These are phyloP conservation scores for Andrena camellia DNA, from an alignment of 2,888 invertebrate genomes.

Conservation along the genomic window DNA sequence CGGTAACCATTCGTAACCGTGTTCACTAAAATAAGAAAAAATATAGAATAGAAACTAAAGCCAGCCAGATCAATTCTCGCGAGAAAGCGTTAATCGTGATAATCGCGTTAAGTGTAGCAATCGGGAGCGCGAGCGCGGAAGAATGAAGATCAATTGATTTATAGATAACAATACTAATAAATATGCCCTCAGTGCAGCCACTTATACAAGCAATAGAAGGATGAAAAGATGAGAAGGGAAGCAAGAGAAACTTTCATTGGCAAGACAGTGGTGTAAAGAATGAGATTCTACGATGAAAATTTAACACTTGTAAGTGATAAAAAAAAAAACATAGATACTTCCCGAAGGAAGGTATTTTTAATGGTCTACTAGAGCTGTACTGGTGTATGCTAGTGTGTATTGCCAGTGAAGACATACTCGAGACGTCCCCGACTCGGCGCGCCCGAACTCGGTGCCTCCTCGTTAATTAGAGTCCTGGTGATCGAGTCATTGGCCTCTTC, in stretches of 20 bases:
- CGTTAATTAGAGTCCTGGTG: conserved; percentile 87
- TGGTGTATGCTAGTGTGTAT: not conserved
- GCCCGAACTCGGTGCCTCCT: conserved; percentile 83
- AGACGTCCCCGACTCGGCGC: conserved; percentile 82
- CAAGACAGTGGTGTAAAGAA: too few species aligned
- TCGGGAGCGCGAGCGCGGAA: not conserved
- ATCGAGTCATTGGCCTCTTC: conserved; percentile 89
- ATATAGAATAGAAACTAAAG: too few species aligned
- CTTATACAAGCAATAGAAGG: too few species aligned
- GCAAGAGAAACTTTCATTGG: too few species aligned
- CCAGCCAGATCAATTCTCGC: too few species aligned
- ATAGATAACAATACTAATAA: too few species aligned
- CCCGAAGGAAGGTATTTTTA: not conserved
- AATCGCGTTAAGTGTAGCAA: not conserved
- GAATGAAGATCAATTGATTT: not conserved
- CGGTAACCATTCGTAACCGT: not conserved
- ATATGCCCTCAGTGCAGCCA: too few species aligned
- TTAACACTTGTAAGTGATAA: too few species aligned
- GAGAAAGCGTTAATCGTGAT: not conserved
- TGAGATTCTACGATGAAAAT: too few species aligned
- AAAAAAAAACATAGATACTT: too few species aligned
- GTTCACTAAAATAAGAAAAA: not conserved
- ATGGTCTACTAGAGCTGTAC: not conserved
- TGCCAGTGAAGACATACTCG: conserved; percentile 80
- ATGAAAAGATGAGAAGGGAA: too few species aligned